Base-by-base conservation (phyloP, 2,113 vertebrate genomes). In the Myiopsitta monachus region DNA sequence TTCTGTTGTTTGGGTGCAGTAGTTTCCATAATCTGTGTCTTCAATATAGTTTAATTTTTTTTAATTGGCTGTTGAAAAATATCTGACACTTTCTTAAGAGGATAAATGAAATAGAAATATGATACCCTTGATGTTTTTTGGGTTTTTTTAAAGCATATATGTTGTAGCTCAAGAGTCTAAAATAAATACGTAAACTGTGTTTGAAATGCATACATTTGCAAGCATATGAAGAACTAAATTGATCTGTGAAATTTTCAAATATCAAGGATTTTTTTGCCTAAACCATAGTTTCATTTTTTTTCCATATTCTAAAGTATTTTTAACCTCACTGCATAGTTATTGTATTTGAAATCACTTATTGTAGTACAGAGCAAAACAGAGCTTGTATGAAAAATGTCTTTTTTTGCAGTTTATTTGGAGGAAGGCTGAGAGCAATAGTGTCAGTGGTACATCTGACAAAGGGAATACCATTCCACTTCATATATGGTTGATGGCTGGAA, bases 291-390 rank as follows among this genome's bases (percentile, higher is more conserved):
- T 62, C 82, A 64, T 10, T 2, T 76, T 94, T 90, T 93, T 95
- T 83, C 57, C 59, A n/a, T 90, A 54, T 92, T 51, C 75, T 76
- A 15, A 82, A 93, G 52, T 96, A 86, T 96, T 97, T 97, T 95
- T 93, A 95, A 93, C 85, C 46, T 96, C 38, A 21, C 47, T 90
- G 75, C 63, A 6, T 93, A 94, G 93, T 80, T 77, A 57, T 88
- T 90, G 72, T 88, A 73, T 93, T 88, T 94, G 68, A 90, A 94
- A 70, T 80, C 72, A 67, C 75, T 83, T 88, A 39, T 41, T 77
- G 86, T 92, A 93, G 72, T 73, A 51, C 33, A 90, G 70, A 90
- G 70, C 82, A 94, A 94, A 84, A 78, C 62, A 68, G 70, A 87
- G 39, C 70, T 93, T 87, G n/a, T 75, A 36, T 63, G 64, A 78